phyloP scores from a whole-genome alignment of 2,888 invertebrate genomes.

The Ochlodes sylvanus region DNA sequence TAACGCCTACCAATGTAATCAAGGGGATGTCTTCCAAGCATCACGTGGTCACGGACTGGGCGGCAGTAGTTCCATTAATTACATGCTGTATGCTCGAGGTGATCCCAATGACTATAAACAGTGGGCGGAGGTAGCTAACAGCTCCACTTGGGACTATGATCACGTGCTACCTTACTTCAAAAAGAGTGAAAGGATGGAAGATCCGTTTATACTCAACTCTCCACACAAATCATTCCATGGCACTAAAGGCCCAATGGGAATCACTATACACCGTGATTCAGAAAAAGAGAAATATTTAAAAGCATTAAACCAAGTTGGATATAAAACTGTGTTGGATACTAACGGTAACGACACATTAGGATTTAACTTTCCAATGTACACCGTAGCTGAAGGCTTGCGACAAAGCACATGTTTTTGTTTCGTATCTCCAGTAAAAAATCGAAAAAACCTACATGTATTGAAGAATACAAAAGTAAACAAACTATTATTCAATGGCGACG shows the following conservation, averaged over 20 bases:
- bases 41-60: constrained; percentile 86
- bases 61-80: constrained; percentile 78
- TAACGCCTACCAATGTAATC: constrained; percentile 56
- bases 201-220: constrained; percentile 36
- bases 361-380: constrained; percentile 47
- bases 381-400: constrained; percentile 58
- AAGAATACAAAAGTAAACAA: constrained; percentile 52
- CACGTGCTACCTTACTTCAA: constrained; percentile 47
- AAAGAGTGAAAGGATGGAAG: constrained; percentile 45
- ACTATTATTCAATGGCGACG: constrained; percentile 49
- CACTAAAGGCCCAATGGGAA: constrained; percentile 63
- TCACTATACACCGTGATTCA: constrained; percentile 40
- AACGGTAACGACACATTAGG: constrained; percentile 58
- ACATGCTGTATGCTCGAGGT: constrained; percentile 79
- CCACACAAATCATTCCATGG: constrained; percentile 48
- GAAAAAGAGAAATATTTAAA: constrained; percentile 40
- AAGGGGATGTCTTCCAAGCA: constrained; percentile 76
- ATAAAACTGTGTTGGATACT: constrained; percentile 53
- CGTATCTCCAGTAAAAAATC: constrained; percentile 48
- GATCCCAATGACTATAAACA: constrained; percentile 69
- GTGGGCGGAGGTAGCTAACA: constrained; percentile 73
- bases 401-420: constrained; percentile 72
- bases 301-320: constrained; percentile 66
- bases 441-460: constrained; percentile 54
- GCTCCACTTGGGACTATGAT: constrained; percentile 75